Evolutionary conservation across 2,888 invertebrate genomes (phyloP).

Genomic region (Hydroisotoma schaefferi): DNA sequence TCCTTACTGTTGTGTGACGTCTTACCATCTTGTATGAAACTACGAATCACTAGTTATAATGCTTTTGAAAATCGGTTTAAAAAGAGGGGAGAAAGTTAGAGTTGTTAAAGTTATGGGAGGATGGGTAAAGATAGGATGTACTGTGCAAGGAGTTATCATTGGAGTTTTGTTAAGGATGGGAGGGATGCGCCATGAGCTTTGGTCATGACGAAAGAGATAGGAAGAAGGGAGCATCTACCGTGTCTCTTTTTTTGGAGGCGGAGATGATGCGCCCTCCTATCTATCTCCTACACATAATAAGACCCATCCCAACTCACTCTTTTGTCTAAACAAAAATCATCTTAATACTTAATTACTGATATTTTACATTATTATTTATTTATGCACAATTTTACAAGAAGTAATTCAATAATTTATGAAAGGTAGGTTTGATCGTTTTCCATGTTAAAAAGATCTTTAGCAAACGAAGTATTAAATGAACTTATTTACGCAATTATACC

Average conservation of each 20-base stretch:
- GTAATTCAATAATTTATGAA: too few species aligned
- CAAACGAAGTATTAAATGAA: too few species aligned
- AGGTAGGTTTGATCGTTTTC: too few species aligned
- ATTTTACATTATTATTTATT: too few species aligned
- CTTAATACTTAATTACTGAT: too few species aligned
- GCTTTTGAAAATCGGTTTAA: neutral
- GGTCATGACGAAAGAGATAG: neutral
- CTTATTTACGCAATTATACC: too few species aligned
- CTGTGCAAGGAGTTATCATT: neutral
- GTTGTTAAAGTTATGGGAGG: neutral
- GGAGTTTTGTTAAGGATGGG: neutral
- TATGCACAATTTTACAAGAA: too few species aligned
- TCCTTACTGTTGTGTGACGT: too few species aligned
- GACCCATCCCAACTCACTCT: neutral
- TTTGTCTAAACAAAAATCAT: neutral
- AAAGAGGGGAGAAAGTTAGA: neutral
- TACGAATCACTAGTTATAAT: neutral
- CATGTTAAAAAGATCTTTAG: too few species aligned
- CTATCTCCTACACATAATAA: neutral
- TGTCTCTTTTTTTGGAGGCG: conserved; percentile 8
- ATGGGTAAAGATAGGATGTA: neutral
- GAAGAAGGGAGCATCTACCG: conserved; percentile 1
- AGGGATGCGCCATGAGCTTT: neutral
- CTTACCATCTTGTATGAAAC: too few species aligned
- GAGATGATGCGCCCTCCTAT: conserved; percentile 9